Evolutionary conservation across 2,888 invertebrate species (phyloP).

Genomic region (Ormyrus rosae): DNA sequence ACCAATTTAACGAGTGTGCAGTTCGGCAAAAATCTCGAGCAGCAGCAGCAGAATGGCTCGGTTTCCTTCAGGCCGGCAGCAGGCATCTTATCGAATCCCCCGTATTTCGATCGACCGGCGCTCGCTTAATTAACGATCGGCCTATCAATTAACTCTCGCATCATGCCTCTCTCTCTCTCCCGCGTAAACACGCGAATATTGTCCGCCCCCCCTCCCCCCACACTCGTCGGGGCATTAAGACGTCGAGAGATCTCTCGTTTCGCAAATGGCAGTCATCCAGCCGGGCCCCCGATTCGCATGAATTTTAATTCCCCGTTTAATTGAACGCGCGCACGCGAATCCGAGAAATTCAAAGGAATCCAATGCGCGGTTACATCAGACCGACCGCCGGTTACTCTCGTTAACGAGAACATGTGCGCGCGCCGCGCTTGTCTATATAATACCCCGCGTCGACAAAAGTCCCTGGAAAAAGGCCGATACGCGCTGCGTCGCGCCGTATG

Average conservation of each 20-base stretch:
- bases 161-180: neutral
- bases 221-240: conserved; percentile 28
- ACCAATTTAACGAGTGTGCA: no score
- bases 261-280: neutral
- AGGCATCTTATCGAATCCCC: no score
- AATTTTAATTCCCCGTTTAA: conserved; percentile 51
- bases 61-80: no score
- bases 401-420: conserved; percentile 11
- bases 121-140: conserved; percentile 19
- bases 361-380: conserved; percentile 35
- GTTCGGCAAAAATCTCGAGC: no score
- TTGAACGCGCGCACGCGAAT: conserved; percentile 29
- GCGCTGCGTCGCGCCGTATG: no score
- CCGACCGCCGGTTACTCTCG: conserved; percentile 2
- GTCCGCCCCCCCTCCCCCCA: neutral
- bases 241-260: conserved; percentile 32
- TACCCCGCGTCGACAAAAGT: no score
- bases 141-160: conserved; percentile 28
- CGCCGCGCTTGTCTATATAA: no score
- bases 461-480: no score
- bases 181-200: conserved; percentile 30
- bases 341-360: conserved; percentile 43
- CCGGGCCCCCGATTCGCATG: conserved; percentile 9
- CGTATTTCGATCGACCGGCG: no score
- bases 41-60: no score